Conservation (phyloP, 2,888 invertebrate genomes). For the Cacoxenus indagator region DNA sequence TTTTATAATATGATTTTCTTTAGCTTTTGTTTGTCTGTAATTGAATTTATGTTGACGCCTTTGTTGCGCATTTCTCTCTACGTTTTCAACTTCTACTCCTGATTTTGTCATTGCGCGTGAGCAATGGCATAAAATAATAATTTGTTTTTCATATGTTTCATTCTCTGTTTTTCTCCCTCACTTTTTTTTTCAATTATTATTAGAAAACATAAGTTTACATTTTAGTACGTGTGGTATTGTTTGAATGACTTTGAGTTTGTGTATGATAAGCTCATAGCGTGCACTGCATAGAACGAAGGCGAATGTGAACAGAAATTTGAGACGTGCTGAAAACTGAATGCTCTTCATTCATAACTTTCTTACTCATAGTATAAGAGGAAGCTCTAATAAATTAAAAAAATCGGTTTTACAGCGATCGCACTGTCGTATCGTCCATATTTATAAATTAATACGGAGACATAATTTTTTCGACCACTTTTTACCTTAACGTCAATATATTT, state of each 20-base stretch:
- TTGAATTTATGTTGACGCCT: slow-evolving; percentile 24
- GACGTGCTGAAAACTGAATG: too few relatives aligned
- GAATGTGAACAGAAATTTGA: too few relatives aligned
- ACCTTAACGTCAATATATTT: too few relatives aligned
- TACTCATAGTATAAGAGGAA: too few relatives aligned
- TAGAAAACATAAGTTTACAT: neutral
- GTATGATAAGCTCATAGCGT: neutral
- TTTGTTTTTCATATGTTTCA: slow-evolving; percentile 19
- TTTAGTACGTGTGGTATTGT: neutral
- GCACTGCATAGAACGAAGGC: too few relatives aligned
- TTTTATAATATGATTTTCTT: slow-evolving; percentile 14
- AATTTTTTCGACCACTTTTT: too few relatives aligned
- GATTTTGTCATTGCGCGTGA: slow-evolving; percentile 11
- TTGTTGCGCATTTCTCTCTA: neutral
- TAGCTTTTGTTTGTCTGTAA: slow-evolving; percentile 22
- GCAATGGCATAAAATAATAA: slow-evolving; percentile 24
- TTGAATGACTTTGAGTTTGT: neutral
- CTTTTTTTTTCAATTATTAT: neutral
- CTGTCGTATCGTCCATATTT: too few relatives aligned
- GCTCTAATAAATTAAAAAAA: too few relatives aligned
- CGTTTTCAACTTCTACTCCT: neutral
- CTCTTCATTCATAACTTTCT: too few relatives aligned
- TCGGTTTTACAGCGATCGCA: too few relatives aligned
- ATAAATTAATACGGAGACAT: too few relatives aligned
- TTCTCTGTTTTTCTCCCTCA: neutral